Conservation (phyloP, 53 echinoderm and acorn worm species). For the Holothuria leucospilota region DNA sequence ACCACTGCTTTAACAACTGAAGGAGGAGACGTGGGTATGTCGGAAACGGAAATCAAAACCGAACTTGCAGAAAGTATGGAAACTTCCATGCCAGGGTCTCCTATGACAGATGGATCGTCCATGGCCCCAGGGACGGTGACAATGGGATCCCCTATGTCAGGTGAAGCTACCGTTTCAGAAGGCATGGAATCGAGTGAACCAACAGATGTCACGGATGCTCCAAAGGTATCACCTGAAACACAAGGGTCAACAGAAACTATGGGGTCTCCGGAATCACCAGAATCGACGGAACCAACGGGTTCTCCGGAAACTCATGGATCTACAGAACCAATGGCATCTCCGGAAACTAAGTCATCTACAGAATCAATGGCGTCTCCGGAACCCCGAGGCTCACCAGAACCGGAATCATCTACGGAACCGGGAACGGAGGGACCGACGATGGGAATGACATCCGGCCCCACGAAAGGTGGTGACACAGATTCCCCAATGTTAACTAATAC, state of each 20-base stretch:
- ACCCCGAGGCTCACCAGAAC: no score
- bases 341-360: neutral
- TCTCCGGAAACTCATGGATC: neutral
- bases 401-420: neutral
- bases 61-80: neutral
- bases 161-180: no score
- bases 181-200: no score
- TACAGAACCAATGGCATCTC: neutral
- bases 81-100: neutral
- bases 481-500: no score
- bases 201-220: neutral
- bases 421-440: neutral
- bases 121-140: slow-evolving; percentile 7
- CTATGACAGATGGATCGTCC: neutral
- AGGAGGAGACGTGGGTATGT: no score
- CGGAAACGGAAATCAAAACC: neutral
- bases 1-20: no score
- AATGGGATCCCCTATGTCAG: no score
- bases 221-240: neutral
- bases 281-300: neutral
- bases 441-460: no score
- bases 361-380: neutral
- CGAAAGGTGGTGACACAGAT: no score
- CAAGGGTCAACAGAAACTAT: neutral
- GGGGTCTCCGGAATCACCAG: neutral